Base-by-base conservation (phyloP, 2,888 invertebrate genomes). In the Drosophila meridionalis region DNA sequence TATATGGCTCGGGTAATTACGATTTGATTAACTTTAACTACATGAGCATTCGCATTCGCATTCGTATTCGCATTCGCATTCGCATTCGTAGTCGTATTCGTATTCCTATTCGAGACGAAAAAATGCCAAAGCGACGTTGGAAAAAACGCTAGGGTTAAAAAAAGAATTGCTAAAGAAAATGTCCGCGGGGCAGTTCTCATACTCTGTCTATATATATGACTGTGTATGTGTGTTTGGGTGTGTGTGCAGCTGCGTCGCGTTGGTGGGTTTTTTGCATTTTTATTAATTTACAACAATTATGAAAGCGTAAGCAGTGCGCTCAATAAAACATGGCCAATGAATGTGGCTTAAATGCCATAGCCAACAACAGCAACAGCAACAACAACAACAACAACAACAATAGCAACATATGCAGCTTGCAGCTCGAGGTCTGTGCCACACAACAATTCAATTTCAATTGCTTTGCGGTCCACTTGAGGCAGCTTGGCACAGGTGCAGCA, bases 21-120 rank as follows among this genome's bases (percentile, higher is more conserved):
- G 92, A 92, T 92, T 92, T 92, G 92, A 92, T 92, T 92, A 92
- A 92, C 92, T 91, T 92, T 92, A 92, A 92, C 92, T 92, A 91
- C 92, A 92, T 91, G 89, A 91, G 82, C 90, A 89, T 80, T 87
- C 77, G 68, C 68, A 77, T 64, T 80, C 71, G 53, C 48, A 82
- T 68, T 64, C 63, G 48, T 9, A 72, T 50, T 48, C 55, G 36
- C 3, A 65, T 59, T 43, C 40, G 20, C 2, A 63, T 62, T 43
- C 52, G 38, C 2, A 65, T 45, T 47, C 59, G 45, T 11, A 74
- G 56, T 43, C 52, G 60, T 2, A 57, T 45, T 38, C 57, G 73
- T 64, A 60, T 57, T 57, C 52, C 36, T 47, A 62, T 55, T 45
- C 47, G 61, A 76, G 69, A 47, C 42, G 57, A 59, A 73, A 73